Conservation (phyloP, 2,113 vertebrate genomes). For the Gallinago undulata region DNA sequence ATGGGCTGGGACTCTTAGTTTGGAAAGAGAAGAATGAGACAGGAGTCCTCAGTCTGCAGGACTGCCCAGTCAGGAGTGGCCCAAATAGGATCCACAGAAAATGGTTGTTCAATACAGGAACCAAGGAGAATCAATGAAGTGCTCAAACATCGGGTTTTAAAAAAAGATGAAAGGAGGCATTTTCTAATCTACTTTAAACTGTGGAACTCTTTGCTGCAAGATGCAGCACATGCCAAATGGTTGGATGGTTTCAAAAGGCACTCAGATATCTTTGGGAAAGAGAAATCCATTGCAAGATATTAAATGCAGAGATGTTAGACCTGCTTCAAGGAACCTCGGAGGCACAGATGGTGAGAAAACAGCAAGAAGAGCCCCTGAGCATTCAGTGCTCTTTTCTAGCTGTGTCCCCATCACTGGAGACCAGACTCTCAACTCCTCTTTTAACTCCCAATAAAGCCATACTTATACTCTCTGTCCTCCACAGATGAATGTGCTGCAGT, state of each 20-base stretch:
- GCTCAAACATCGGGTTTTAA: neutral
- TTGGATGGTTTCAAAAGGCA: neutral
- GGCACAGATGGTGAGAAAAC: neutral
- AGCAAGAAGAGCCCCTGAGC: neutral
- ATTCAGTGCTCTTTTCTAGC: neutral
- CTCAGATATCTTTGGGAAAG: neutral
- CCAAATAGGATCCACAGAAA: neutral
- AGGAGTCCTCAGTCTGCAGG: neutral
- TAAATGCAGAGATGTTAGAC: neutral
- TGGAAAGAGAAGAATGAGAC: neutral
- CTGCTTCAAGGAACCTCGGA: neutral
- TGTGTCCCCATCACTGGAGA: rapidly evolving
- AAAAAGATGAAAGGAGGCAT: neutral
- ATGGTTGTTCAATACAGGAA: neutral
- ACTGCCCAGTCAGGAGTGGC: neutral
- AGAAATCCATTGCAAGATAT: neutral
- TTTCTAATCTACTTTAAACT: neutral
- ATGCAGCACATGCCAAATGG: neutral
- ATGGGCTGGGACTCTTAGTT: neutral
- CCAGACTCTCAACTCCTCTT: neutral
- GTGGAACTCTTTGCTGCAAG: neutral
- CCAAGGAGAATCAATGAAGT: neutral
- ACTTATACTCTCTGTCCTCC: too few species aligned
- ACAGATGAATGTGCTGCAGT: neutral
- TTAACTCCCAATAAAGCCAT: neutral